Conservation (phyloP, 2,797 vertebrate genomes). For the Anguilla marmorata region DNA sequence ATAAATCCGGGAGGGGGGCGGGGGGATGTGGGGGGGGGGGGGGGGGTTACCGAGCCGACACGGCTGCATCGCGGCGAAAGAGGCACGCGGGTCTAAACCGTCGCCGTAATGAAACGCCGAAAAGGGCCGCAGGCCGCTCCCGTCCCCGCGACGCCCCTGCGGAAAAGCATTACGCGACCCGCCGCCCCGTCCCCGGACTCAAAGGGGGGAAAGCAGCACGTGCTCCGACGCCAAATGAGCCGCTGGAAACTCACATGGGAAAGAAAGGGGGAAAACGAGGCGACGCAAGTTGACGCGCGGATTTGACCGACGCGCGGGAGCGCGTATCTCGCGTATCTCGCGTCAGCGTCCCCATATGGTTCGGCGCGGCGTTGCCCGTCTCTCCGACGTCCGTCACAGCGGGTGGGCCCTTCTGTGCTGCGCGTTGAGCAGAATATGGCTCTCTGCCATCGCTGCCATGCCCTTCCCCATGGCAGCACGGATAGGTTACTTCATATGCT, state of each 20-base stretch:
- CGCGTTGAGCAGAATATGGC: slow-evolving; percentile 13
- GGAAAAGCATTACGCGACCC: too few species aligned
- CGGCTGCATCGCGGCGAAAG: background rate
- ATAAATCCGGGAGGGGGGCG: slow-evolving; percentile 36
- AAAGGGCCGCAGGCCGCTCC: background rate
- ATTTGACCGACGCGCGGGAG: background rate
- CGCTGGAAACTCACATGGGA: background rate
- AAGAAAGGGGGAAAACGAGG: background rate
- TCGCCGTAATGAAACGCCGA: background rate
- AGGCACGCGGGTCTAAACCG: background rate
- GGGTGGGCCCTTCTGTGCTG: slow-evolving; percentile 25
- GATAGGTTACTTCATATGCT: background rate
- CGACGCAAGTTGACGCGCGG: background rate
- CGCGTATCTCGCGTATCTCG: slow-evolving; percentile 40
- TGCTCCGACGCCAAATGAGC: background rate
- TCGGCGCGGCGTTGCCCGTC: slow-evolving; percentile 20
- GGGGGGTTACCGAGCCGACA: slow-evolving; percentile 32
- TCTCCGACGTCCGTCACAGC: slow-evolving; percentile 39
- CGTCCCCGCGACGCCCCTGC: background rate
- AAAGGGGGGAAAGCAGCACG: background rate
- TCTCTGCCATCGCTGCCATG: slow-evolving; percentile 20
- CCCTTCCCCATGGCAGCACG: background rate
- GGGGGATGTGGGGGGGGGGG: too few species aligned
- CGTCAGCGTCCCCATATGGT: slow-evolving; percentile 38
- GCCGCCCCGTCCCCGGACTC: background rate